Evolutionary conservation across 1,140 invertebrate species (phyloP).

Genomic region (Drosophila pachea): DNA sequence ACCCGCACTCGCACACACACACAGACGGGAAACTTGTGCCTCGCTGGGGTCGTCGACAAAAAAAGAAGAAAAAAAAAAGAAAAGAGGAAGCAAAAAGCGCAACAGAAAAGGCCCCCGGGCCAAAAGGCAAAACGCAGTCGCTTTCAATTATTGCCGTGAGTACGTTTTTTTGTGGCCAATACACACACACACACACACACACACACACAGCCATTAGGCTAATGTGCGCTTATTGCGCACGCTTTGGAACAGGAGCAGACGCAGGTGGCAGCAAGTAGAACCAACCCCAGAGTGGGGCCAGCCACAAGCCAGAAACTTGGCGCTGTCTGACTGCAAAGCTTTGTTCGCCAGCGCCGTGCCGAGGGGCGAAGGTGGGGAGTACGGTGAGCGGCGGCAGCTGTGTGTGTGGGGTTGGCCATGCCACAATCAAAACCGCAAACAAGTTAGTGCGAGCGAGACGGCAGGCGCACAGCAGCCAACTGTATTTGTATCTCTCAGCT

Average conservation of each 20-base stretch:
- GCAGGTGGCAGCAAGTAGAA: conserved; percentile 42
- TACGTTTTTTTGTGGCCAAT: conserved; percentile 50
- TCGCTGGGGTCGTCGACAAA: conserved; percentile 13
- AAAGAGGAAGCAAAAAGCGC: conserved; percentile 33
- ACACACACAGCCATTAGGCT: conserved; percentile 64
- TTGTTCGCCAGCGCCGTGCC: background rate
- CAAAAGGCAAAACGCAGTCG: conserved; percentile 41
- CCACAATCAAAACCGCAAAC: conserved; percentile 29
- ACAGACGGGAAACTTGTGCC: conserved; percentile 13
- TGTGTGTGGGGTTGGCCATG: conserved; percentile 16
- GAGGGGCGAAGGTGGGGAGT: background rate
- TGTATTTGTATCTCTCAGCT: conserved; percentile 41
- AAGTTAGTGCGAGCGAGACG: conserved; percentile 24
- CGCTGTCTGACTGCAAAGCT: conserved; percentile 52
- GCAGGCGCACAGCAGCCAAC: conserved; percentile 40
- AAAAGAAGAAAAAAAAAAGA: conserved; percentile 8
- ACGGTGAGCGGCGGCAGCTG: background rate
- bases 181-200: conserved; percentile 39
- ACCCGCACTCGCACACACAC: conserved; percentile 15
- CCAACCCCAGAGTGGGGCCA: conserved; percentile 36
- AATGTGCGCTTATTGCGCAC: conserved; percentile 76
- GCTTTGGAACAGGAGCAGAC: conserved; percentile 58
- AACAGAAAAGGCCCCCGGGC: conserved; percentile 36
- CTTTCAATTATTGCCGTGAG: conserved; percentile 51
- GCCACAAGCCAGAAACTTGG: conserved; percentile 53